Percentiles rank a stretch among this genome's conserved stretches.
These are phyloP conservation scores for Melanotus villosus DNA, from an alignment of 2,888 invertebrate genomes.

Conservation along the genomic window DNA sequence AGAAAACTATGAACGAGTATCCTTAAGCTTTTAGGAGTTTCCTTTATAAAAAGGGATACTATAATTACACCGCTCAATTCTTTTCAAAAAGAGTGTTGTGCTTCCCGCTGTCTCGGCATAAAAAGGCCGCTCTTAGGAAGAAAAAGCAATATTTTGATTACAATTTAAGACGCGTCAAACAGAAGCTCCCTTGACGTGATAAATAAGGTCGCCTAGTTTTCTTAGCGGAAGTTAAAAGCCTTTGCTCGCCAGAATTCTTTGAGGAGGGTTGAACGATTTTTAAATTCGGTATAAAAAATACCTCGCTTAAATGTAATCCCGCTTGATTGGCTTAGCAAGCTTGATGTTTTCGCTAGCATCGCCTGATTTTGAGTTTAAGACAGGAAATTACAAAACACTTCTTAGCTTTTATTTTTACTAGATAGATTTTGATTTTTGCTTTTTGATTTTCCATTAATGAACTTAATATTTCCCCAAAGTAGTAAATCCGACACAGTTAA, in stretches of 20 bases:
- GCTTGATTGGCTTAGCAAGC: neutral
- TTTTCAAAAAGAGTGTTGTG: neutral
- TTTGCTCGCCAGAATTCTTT: neutral
- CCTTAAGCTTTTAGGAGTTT: neutral
- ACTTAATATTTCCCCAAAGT: too few species aligned
- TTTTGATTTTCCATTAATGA: too few species aligned
- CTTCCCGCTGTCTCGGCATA: neutral
- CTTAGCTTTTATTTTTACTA: too few species aligned
- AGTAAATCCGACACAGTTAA: too few species aligned
- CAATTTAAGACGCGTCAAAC: neutral
- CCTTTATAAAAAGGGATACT: neutral
- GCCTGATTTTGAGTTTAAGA: too few species aligned
- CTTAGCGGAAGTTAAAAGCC: neutral
- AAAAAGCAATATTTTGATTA: slow-evolving; percentile 14
- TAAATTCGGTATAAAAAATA: neutral
- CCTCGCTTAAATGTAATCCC: neutral
- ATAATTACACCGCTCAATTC: neutral
- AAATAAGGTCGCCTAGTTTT: neutral
- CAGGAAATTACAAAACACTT: too few species aligned
- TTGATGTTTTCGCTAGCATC: too few species aligned
- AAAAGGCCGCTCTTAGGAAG: neutral
- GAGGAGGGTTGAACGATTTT: neutral
- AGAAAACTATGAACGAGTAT: too few species aligned
- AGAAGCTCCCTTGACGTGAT: slow-evolving; percentile 1
- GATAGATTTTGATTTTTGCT: too few species aligned